Base-by-base conservation (phyloP, 2,113 vertebrate genomes). In the Panthera leo region DNA sequence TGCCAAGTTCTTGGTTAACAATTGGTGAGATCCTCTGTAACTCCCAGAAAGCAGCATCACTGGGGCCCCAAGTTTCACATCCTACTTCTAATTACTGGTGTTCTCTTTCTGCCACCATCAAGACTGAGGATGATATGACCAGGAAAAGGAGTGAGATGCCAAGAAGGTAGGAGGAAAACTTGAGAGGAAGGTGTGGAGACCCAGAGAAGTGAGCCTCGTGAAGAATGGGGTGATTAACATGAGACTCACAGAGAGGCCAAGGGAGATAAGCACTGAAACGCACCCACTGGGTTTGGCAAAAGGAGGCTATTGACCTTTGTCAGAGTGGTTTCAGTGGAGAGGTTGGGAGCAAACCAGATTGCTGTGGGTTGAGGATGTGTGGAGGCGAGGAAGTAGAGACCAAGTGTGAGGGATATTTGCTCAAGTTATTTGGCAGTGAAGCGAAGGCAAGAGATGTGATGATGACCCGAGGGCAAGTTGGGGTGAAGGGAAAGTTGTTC, bases 271-370 rank as follows among this genome's bases (percentile, higher is more conserved):
- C 76, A 39, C 27, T 9, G 55, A 34, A 53, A 31, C 5, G 31
- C 6, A 0, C 76, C 87, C 80, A 67, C 51, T 25, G 85, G 15
- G 14, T 76, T 68, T 68, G 31, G 87, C 92, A 36, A 61, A 94
- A 96, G 63, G 80, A 90, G 51, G 29, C 94, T 34, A 14, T 23
- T 48, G 86, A 48, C 36, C 55, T 96, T 95, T 96, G 90, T 96
- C 63, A 39, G 58, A 11, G 45, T 11, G 45, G 96, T 95, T 96
- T 97, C 94, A 53, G 70, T 19, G 86, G 51, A 15, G 4, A 93
- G 71, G 89, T 70, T 0, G 18, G 61, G 39, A 98, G 78, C 93
- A 84, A 75, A 79, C 39, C 83, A 15, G 86, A 31, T 21, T 14
- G 63, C 92, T 19, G 75, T 90, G 97, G 95, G 92, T 15, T 39